Evolutionary conservation across 1,140 invertebrate genomes (phyloP).

Genomic region (Heliconius hewitsoni): DNA sequence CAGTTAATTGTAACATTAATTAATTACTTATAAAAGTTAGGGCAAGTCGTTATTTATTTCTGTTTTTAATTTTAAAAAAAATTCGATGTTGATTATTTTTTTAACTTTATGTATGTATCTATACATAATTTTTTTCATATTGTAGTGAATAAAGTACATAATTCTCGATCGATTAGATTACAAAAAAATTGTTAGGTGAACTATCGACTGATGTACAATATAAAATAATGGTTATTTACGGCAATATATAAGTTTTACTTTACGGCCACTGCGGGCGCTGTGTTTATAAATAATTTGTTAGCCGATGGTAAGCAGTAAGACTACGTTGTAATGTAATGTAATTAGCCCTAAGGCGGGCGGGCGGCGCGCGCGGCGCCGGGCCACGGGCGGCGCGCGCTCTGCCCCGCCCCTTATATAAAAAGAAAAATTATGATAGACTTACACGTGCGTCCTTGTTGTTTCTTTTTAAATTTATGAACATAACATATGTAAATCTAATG

Average conservation of each 20-base stretch:
- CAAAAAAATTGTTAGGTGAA: constrained; percentile 75
- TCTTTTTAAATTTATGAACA: constrained; percentile 54
- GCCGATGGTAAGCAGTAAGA: constrained; percentile 76
- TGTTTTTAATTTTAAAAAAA: constrained; percentile 74
- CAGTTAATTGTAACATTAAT: constrained; percentile 80
- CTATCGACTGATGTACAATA: constrained; percentile 83
- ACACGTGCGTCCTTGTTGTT: constrained; percentile 77
- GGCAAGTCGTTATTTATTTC: constrained; percentile 82
- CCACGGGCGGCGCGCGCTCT: constrained; percentile 30
- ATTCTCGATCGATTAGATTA: constrained; percentile 79
- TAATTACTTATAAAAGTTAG: constrained; percentile 74
- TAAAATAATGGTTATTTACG: constrained; percentile 81
- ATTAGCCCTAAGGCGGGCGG: constrained; percentile 59
- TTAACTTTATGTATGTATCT: constrained; percentile 69
- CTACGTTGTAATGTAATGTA: constrained; percentile 74
- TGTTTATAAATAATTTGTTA: constrained; percentile 74
- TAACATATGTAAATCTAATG: constrained; percentile 62
- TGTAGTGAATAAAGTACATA: constrained; percentile 81
- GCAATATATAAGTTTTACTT: constrained; percentile 81
- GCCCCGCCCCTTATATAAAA: constrained; percentile 76
- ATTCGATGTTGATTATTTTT: constrained; percentile 80
- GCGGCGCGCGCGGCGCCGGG: constrained; percentile 34
- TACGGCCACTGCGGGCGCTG: constrained; percentile 56
- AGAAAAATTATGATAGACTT: constrained; percentile 82
- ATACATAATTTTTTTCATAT: constrained; percentile 69